Evolutionary conservation across 2,113 vertebrate species (phyloP), one percentile per base, ranked within the genome.

Genomic region (Numenius arquata): DNA sequence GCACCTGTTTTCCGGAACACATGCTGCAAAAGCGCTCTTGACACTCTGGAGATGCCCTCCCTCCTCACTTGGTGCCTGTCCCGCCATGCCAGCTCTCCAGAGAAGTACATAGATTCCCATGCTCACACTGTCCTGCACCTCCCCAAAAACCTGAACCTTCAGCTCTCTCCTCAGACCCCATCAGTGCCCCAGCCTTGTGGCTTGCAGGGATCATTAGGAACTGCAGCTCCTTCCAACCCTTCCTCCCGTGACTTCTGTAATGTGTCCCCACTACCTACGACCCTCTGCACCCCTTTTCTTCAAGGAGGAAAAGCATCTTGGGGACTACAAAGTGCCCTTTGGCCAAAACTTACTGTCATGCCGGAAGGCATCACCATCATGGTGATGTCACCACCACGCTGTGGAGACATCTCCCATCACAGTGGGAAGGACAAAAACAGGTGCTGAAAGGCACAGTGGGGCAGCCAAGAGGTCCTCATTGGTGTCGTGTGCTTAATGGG

Each of bases 31-130:
- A 85, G 36, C 34, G 29, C 40, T 58, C 47, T 52, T 50, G 66
- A 30, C 25, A 2, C 5, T 8, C 0, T 1, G 23, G 38, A 77
- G n/a, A 27, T 3, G 25, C 12, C 19, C 25, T 45, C 8, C 8
- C 41, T 90, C 32, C 45, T 71, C 6, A 2, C 30, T 48, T 22
- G 47, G 8, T 70, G 40, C 43, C n/a, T 56, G n/a, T 9, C 34
- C 55, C 48, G 41, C 38, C 36, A 52, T 29, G 45, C 8, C 4
- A 2, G 23, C 14, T 53, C 52, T 48, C 43, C 29, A 38, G 40
- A 47, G 11, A 38, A 7, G 5, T 11, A 5, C 11, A 11, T 1
- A 15, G 40, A 91, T 55, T 76, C 47, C 48, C 21, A 45, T 5
- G 1, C 22, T 65, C 47, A 34, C 3, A 3, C 45, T 13, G 2